Evolutionary conservation across 2,888 invertebrate genomes (phyloP).

Genomic region (Pristionchus maxplancki): DNA sequence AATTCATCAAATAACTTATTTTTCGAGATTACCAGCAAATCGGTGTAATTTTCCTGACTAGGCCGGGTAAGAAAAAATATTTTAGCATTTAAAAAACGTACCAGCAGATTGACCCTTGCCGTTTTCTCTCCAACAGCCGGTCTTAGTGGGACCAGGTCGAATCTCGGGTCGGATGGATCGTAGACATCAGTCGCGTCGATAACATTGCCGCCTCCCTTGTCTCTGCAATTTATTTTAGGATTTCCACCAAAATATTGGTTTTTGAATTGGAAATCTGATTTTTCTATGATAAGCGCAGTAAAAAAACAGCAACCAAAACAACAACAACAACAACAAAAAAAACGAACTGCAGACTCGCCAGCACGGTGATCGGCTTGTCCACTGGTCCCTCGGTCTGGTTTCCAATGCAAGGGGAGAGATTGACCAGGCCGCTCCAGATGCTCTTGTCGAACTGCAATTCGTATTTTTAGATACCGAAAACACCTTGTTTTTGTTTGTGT

Average conservation of each 20-base stretch:
- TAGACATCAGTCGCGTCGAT: background rate
- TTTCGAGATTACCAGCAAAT: no score
- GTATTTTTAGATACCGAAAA: no score
- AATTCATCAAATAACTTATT: no score
- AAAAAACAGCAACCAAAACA: no score
- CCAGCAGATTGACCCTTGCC: background rate
- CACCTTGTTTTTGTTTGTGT: no score
- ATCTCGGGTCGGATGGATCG: conserved; percentile 11
- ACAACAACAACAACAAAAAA: no score
- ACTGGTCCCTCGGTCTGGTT: background rate
- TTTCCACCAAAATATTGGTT: no score
- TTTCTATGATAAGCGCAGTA: no score
- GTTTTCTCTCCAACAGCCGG: background rate
- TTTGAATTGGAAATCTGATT: no score
- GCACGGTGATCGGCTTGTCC: background rate
- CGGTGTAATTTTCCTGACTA: no score
- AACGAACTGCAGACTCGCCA: background rate
- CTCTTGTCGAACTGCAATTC: background rate
- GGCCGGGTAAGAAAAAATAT: background rate
- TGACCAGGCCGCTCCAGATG: background rate
- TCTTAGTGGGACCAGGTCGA: conserved; percentile 20
- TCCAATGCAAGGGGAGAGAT: background rate
- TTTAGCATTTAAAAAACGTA: no score
- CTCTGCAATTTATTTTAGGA: no score
- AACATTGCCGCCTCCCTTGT: background rate